Base-by-base conservation (phyloP, 2,888 invertebrate genomes). In the Sylvicola cinctus region DNA sequence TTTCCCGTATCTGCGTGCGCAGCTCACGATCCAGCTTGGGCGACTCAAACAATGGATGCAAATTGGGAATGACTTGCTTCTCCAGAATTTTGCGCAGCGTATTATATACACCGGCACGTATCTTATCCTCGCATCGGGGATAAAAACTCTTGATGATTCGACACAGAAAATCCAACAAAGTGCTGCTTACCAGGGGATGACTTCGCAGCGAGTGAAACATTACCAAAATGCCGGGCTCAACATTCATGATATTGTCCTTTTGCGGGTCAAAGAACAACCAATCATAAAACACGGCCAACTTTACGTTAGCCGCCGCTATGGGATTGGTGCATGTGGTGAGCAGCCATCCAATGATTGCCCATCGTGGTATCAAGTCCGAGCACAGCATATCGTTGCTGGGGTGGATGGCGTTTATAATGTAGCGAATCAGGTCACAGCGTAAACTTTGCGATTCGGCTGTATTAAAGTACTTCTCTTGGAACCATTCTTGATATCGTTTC, bases 1-100 rank as follows among this genome's bases (percentile, higher is more conserved):
- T 84, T 49, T 88, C 87, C 42, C 81, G 69, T 28, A 95, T 80
- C 57, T 88, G 75, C 39, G 70, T 68, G 39, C 68, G 57, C 36
- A 75, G 51, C 42, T 75, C 74, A 41, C 63, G 59, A 51, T 75
- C 75, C 38, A 75, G 49, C 46, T 71, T 72, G 5, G 66, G 63
- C 52, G 66, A 44, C 55, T 58, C 49, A 64, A 61, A 46, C 36
- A 66, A 53, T 7, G 71, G 68, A 49, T 66, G 67, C 44, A 73
- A 66, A 49, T 71, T 68, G 47, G 66, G 65, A 58, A 73, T 70
- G 43, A 58, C 57, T 58, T 90, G 70, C 61, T 95, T 95, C 48
- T 56, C 56, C 36, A 58, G 48, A 42, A 58, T 58, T 40, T 54
- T 49, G 32, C 52, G 47, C 11, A 58, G 39, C 16, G 57, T 58